Evolutionary conservation across 2,888 invertebrate genomes (phyloP), one percentile per base, ranked within the genome.

Genomic region (Leucania comma): DNA sequence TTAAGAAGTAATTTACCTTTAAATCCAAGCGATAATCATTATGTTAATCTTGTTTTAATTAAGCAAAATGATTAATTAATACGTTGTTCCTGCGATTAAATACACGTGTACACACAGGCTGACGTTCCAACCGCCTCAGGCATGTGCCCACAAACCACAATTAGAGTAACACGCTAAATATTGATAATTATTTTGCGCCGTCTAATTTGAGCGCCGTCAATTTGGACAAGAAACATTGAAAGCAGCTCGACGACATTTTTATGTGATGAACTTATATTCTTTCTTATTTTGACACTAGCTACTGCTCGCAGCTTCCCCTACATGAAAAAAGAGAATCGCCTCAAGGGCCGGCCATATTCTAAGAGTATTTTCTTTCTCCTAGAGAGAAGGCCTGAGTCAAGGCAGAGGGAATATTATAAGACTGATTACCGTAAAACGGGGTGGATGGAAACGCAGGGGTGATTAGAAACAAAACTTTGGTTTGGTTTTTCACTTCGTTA

Each of bases 151-250:
- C 82, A 77, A 68, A 68, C 83, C 75, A 84, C 86, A 91, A 91
- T 93, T 89, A 90, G 88, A 88, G 84, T 85, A 88, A 89, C 90
- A 88, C 88, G 88, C 91, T 89, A 91, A 91, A 89, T 89, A 87
- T 86, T 86, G 85, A 86, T 91, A 91, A 91, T 92, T 91, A 84
- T 88, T 86, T 88, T 86, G 86, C 84, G 87, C 88, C 89, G 89
- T 90, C 87, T 90, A 91, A 92, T 92, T 92, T 90, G 24, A 63
- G 82, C 84, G 72, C 79, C 75, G 66, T 74, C 78, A 78, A 72
- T 82, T 82, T 70, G 74, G 63, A 78, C 80, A 89, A 87, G 85
- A 89, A 90, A 89, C 76, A 85, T 86, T 82, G 77, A 72, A 85
- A 68, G 76, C 81, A 72, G 71, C 73, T 59, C 67, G 65, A 81